Conservation (phyloP, 2,797 vertebrate species). For the Rhodeus uyekii region DNA sequence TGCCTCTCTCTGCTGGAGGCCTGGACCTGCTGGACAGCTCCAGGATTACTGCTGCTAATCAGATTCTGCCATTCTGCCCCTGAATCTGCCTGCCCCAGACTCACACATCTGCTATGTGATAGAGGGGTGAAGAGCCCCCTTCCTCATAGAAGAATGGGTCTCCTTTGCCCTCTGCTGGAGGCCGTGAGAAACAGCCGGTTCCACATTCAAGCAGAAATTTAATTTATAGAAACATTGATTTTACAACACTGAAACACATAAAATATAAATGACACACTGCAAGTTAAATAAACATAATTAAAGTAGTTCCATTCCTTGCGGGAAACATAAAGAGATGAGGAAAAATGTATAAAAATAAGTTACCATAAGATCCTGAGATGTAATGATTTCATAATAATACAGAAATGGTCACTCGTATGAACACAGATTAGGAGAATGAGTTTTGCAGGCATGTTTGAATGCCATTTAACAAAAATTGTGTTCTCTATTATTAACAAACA, state of each 20-base stretch:
- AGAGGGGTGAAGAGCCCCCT: constrained; percentile 55
- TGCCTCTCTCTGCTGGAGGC: constrained; percentile 78
- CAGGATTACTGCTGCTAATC: constrained; percentile 91
- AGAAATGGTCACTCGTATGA: background rate
- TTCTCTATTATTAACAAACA: constrained; percentile 33
- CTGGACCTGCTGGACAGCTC: constrained; percentile 82
- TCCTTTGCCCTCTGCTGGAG: constrained; percentile 90
- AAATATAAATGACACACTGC: background rate
- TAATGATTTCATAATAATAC: background rate
- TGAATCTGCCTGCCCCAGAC: constrained; percentile 69
- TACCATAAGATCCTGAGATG: background rate
- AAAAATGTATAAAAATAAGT: background rate
- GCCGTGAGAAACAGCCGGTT: constrained; percentile 34
- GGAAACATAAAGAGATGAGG: background rate
- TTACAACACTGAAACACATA: background rate
- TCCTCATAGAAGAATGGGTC: constrained; percentile 66
- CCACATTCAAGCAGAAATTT: background rate
- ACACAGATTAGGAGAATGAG: background rate
- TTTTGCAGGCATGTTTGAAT: background rate
- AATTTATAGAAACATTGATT: background rate
- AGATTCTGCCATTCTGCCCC: constrained; percentile 81
- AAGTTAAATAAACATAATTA: background rate
- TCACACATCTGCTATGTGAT: constrained; percentile 74
- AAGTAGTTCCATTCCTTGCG: background rate
- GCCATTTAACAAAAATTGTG: background rate